Evolutionary conservation across 2,113 vertebrate species (phyloP), one percentile per base, ranked within the genome.

Genomic region (Hyperopisus bebe): DNA sequence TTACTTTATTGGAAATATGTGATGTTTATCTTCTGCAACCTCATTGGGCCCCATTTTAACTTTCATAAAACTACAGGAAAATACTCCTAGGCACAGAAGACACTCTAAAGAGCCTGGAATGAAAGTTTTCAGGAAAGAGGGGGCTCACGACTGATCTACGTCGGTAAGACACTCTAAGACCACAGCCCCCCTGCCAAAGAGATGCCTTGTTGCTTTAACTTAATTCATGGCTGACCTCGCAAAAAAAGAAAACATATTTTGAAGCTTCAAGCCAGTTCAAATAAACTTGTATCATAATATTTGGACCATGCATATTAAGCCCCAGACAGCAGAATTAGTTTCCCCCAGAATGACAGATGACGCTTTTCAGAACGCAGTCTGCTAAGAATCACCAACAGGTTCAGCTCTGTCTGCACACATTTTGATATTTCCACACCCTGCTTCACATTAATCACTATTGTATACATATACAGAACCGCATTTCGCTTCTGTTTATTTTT

Each of bases 1-100:
- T 50, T 47, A 51, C 47, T 87, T 50, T 47, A 51, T n/a, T 87
- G 85, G 85, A 53, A 87, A 87, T 51, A 47, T 87, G 48, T 87
- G 50, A 51, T 84, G 42, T 84, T 24, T 5, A 46, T 84, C 80
- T 84, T 44, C 44, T 3, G 44, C 9, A 47, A 47, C 19, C 35
- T 47, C 80, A 84, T 6, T 46, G 39, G 8, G 19, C 8, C 42
- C 42, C 80, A 39, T 7, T 46, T 46, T 21, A 44, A 83, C 35
- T 46, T 83, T 44, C 42, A 83, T 19, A 24, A 19, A 21, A 24
- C 19, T 47, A 10, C 7, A 84, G 21, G 39, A 46, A 84, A 84
- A 10, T 47, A 5, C 70, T 39, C 70, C 11, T 17, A 15, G 35
- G n/a, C 85, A 53, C n/a, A 87, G 3, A n/a, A 53, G 31, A 51